phyloP scores from a whole-genome alignment of 2,888 invertebrate species.

The Dexiosoma caninum region DNA sequence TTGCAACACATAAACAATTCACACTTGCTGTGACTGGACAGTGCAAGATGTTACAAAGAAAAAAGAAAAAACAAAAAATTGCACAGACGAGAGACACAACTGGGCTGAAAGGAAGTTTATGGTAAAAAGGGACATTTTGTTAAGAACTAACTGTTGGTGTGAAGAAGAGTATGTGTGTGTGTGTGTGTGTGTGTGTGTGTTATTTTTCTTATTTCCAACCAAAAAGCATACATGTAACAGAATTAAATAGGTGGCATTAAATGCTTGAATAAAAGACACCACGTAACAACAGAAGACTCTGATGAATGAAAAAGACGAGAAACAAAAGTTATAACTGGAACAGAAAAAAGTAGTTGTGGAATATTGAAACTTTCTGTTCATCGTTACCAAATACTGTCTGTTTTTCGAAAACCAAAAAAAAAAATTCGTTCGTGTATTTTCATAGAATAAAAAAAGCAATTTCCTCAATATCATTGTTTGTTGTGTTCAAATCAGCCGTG shows the following conservation, averaged over 20 bases:
- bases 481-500: no score
- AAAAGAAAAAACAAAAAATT: neutral
- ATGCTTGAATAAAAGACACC: constrained; percentile 36
- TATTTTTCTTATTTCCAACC: neutral
- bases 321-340: no score
- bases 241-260: constrained; percentile 60
- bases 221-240: constrained; percentile 48
- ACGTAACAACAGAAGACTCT: constrained; percentile 22
- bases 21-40: constrained; percentile 7
- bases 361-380: no score
- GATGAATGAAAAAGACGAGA: no score
- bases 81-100: constrained; percentile 15
- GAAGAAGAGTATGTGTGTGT: neutral
- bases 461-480: no score
- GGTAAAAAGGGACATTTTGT: constrained; percentile 45
- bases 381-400: no score
- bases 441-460: no score
- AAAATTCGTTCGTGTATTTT: no score
- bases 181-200: neutral
- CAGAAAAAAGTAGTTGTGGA: no score
- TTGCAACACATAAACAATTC: neutral
- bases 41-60: neutral
- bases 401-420: no score
- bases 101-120: constrained; percentile 51
- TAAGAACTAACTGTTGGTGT: neutral